Base-by-base conservation (phyloP, 2,888 invertebrate species). In the Blomia tropicalis region DNA sequence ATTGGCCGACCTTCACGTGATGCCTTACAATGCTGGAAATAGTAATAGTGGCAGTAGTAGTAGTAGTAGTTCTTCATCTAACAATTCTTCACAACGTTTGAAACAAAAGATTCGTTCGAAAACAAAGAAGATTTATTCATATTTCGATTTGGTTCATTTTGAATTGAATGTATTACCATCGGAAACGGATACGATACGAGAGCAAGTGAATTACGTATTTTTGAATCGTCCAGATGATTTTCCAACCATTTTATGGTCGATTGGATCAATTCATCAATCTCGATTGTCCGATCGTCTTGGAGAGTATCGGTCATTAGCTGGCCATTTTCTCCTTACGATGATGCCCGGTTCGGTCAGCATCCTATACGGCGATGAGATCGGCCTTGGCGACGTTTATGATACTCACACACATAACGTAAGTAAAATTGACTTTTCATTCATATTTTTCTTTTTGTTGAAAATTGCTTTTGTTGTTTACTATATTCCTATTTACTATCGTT, bases 351-450 rank as follows among this genome's bases (percentile, higher is more conserved):
- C 89, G 1, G 81, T 88, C 0, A 85, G 82, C 68, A 81, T 90
- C 69, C 88, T 90, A 74, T 92, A 92, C 73, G 91, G 91, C 0
- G 90, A 92, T 73, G 91, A 92, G 78, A 82, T 91, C 66, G 84
- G 83, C 1, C 75, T 87, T 67, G 77, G 78, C 54, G 80, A 82
- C 56, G 60, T 63, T 7, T 58, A 54, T 17, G 63, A 65, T 51
- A 36, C 54, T 4, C 41, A 51, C 43, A 64, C 60, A 14, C 61
- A 60, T 14, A 64, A 65, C 54, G 67, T 67, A 41, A 62, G 66
- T 59, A 25, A 3, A 17, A 17, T 0, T 17, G 5, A 5, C 7
- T 53, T 53, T 53, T 43, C 44, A 19, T 5, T n/a, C 32, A 32
- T n/a, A n/a, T n/a, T n/a, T n/a, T n/a, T n/a, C n/a, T n/a, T n/a